Base-by-base conservation (phyloP, 2,888 invertebrate genomes). In the Frankliniella fusca region DNA sequence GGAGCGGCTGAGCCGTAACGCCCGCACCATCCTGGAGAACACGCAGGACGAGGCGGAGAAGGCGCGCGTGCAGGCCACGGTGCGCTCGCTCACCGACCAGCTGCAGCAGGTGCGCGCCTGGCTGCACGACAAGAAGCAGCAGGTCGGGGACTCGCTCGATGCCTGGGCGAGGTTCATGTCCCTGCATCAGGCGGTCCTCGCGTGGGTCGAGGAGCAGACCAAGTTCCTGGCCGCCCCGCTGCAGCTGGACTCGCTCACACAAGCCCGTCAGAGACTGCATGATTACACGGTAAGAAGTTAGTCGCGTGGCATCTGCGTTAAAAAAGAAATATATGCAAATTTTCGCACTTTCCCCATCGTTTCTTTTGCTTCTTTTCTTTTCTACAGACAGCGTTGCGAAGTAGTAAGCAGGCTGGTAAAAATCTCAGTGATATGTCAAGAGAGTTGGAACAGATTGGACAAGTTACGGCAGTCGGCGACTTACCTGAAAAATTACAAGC, bases 341-440 rank as follows among this genome's bases (percentile, higher is more conserved):
- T 23, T 27, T 76, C 27, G 27, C 76, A 23, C 38, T 7, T 48
- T 12, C 5, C 15, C 23, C 20, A n/a, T n/a, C n/a, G 48, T 54
- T 83, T 79, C 38, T 49, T 81, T 1, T 48, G 28, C 23, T 54
- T 27, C 23, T n/a, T 28, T 80, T 79, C 70, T 54, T 61, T 61
- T 70, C n/a, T 82, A 79, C 89, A 95, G 93, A 93, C 92, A 87
- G 95, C 95, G 87, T 94, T 95, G 85, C 96, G 96, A 89, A 94
- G 94, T 89, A 94, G 95, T 89, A 97, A 96, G 89, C 93, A 93
- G 86, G 94, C 94, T 87, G 93, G 93, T 85, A 96, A 96, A 89
- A 94, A 95, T 88, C 90, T 97, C 87, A 94, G 94, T 86, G 97
- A 97, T 88, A 97, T 97, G 97, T 93, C 94, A 81, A 95, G 94